These are phyloP conservation scores for Campylomormyrus numenius DNA, from an alignment of 2,113 vertebrate genomes.

Conservation along the genomic window DNA sequence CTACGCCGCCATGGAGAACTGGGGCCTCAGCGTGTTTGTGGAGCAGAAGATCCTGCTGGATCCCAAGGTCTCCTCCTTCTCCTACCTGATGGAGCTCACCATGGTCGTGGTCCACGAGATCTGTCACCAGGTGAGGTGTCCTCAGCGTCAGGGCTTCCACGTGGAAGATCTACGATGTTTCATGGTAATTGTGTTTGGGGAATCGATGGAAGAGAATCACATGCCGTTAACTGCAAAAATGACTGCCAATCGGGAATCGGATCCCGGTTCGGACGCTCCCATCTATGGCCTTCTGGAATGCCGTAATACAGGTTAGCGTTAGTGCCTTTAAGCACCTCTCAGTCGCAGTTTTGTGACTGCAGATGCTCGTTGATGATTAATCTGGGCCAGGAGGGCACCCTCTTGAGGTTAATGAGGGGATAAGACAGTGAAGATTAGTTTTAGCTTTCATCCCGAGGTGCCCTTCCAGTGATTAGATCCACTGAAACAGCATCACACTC, in stretches of 20 bases:
- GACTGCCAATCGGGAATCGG: background rate
- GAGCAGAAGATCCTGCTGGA: constrained; percentile 83
- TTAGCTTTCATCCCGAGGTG: background rate
- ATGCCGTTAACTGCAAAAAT: background rate
- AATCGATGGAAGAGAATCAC: background rate
- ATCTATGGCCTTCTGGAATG: background rate
- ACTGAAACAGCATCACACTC: background rate
- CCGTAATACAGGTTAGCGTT: background rate
- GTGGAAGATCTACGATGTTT: background rate
- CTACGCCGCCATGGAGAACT: constrained; percentile 86
- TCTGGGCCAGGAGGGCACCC: background rate
- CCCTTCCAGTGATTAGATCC: background rate
- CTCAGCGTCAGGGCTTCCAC: background rate
- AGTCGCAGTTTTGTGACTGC: background rate
- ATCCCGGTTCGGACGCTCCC: background rate
- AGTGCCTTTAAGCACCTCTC: background rate
- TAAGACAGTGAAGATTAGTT: background rate
- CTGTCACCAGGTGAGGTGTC: constrained; percentile 72
- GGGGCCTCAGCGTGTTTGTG: constrained; percentile 83
- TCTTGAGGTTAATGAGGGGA: background rate
- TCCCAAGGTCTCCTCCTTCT: constrained; percentile 78
- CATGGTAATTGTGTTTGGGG: background rate
- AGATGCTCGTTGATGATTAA: background rate
- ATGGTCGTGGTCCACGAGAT: constrained; percentile 83
- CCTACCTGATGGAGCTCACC: constrained; percentile 82